A percentile compares a stretch with the other conserved stretches of the same genome.
Evolutionary conservation across 2,113 vertebrate genomes (phyloP).

Genomic region (Tor tambroides): DNA sequence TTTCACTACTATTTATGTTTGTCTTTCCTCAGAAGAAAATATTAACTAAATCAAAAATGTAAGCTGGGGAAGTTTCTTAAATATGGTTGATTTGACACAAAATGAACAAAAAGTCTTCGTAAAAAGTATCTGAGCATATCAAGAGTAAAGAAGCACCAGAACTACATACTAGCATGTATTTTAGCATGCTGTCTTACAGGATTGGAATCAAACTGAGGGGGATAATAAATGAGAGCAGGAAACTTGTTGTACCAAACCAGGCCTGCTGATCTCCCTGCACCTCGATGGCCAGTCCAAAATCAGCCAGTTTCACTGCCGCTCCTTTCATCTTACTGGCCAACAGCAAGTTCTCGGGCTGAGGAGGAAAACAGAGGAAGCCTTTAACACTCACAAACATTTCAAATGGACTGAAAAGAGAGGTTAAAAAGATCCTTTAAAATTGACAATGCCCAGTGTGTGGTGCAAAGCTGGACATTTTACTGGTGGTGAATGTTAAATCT

Average conservation of each 20-base stretch:
- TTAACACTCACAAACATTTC: conserved; percentile 9
- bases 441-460: background rate
- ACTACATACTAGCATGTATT: no score
- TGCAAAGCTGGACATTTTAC: background rate
- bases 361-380: background rate
- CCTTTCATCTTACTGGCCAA: conserved; percentile 90
- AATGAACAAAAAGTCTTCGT: no score
- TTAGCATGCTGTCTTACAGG: no score
- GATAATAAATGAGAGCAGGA: no score
- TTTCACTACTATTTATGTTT: no score
- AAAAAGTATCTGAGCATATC: no score
- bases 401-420: background rate
- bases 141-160: no score
- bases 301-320: conserved; percentile 88
- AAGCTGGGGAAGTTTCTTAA: no score
- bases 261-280: conserved; percentile 79
- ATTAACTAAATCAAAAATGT: no score
- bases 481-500: background rate
- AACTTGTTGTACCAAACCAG: conserved; percentile 74
- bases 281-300: conserved; percentile 88
- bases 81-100: no score
- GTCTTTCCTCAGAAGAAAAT: no score
- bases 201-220: no score
- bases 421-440: background rate
- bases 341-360: conserved; percentile 86